phyloP scores from a whole-genome alignment of 2,113 vertebrate genomes.

The Rhodinocichla rosea region DNA sequence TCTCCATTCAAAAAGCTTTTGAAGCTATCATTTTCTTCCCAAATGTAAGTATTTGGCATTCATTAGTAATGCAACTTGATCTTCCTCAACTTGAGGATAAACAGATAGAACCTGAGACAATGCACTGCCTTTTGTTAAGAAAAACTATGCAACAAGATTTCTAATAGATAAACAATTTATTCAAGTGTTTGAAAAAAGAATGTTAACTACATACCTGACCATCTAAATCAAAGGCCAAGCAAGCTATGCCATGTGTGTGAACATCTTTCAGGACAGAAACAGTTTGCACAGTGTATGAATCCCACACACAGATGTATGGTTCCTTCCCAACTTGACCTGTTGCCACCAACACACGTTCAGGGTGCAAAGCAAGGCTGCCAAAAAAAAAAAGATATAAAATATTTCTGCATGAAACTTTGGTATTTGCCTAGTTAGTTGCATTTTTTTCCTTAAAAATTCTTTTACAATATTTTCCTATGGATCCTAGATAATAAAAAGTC shows the following conservation, averaged over 20 bases:
- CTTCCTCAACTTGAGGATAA: not conserved
- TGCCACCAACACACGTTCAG: constrained; percentile 93
- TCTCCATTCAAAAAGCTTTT: not conserved
- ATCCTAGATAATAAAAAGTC: not conserved
- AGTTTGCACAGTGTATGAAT: constrained; percentile 94
- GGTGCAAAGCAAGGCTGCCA: constrained; percentile 92
- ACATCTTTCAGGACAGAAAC: constrained; percentile 92
- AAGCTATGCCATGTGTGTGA: constrained; percentile 94
- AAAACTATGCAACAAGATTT: not conserved
- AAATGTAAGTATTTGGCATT: not conserved
- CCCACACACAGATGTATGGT: constrained; percentile 96
- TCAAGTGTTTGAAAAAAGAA: not conserved
- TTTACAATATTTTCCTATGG: not conserved
- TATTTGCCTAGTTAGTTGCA: not conserved
- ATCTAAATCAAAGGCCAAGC: constrained; percentile 94
- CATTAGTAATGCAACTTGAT: not conserved
- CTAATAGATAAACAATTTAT: not conserved
- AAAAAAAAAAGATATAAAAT: not conserved
- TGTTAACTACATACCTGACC: constrained; percentile 85
- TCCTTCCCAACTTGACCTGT: constrained; percentile 99
- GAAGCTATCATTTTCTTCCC: not conserved
- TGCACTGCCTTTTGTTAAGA: not conserved
- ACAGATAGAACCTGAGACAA: not conserved
- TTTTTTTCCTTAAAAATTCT: not conserved
- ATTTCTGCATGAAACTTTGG: not conserved